These are phyloP conservation scores for Drosophila meridiana DNA, from an alignment of 2,888 invertebrate genomes.

Conservation along the genomic window DNA sequence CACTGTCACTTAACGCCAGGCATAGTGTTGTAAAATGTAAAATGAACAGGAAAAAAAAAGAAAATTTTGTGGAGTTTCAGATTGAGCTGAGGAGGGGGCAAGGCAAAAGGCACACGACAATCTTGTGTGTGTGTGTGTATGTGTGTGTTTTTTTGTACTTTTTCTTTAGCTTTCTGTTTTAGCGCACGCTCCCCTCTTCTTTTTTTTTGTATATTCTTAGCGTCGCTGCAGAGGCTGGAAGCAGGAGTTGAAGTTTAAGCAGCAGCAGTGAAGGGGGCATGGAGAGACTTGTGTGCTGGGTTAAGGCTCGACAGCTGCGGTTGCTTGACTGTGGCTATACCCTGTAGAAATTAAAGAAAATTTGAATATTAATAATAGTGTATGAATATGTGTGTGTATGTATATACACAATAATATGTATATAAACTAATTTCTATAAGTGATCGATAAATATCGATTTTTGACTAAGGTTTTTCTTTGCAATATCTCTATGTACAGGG, in stretches of 20 bases:
- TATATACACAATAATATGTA: background rate
- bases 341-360: background rate
- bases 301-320: slow-evolving; percentile 48
- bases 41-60: background rate
- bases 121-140: background rate
- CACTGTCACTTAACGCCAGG: background rate
- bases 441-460: background rate
- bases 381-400: background rate
- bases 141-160: background rate
- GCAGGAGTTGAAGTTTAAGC: background rate
- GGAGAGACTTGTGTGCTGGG: slow-evolving; percentile 1
- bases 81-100: background rate
- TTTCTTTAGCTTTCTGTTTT: slow-evolving; percentile 3
- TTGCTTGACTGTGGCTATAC: background rate
- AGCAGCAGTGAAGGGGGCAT: background rate
- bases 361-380: background rate
- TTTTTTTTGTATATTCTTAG: slow-evolving; percentile 5
- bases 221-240: background rate
- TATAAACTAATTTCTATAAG: background rate
- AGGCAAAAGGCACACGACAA: background rate
- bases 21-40: background rate
- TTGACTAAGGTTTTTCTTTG: background rate
- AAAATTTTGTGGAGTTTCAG: background rate
- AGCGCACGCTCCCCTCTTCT: slow-evolving; percentile 8
- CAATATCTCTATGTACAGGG: background rate